Evolutionary conservation across 2,113 vertebrate genomes (phyloP), one percentile per base, ranked within the genome.

Genomic region (Malurus cyaneus): DNA sequence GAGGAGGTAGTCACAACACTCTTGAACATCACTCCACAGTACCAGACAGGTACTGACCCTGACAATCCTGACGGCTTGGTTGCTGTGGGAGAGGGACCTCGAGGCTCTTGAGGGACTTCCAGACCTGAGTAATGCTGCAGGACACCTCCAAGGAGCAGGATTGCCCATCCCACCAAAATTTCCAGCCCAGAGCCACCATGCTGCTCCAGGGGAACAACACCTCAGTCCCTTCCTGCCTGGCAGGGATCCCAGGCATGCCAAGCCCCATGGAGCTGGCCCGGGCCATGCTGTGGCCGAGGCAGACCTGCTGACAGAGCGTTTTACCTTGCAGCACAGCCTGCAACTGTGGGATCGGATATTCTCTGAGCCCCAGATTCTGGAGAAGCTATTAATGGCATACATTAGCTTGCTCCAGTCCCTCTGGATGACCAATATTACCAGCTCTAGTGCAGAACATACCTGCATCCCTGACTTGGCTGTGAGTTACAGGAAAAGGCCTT

Each of bases 81-180:
- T 31, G 8, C 16, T 34, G 12, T 31, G 52, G 23, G 26, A 56
- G 34, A 19, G 19, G 44, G 28, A 14, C 23, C 5, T 39, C 0
- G 4, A 72, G 23, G 28, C 32, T 14, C 18, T 53, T 26, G 39
- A 39, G 39, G 50, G 46, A 10, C 19, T 73, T 64, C 60, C 16
- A 72, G 31, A 50, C 14, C 4, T 5, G 44, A 39, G 41, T 16
- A 66, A 26, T 12, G 11, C 16, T 61, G 14, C 53, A 31, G 28
- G 29, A 71, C 16, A 57, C 5, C 17, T 39, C 21, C 1, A 5
- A 54, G 60, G 17, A 61, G 28, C 0, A 1, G 5, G 36, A 2
- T 26, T 50, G 8, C 64, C n/a, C 19, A 32, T 28, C 15, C 36
- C 28, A 76, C 14, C 21, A 23, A 3, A 11, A 17, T 52, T 57